These are phyloP conservation scores for Presbytis comata DNA, from an alignment of 2,797 vertebrate genomes.

Conservation along the genomic window DNA sequence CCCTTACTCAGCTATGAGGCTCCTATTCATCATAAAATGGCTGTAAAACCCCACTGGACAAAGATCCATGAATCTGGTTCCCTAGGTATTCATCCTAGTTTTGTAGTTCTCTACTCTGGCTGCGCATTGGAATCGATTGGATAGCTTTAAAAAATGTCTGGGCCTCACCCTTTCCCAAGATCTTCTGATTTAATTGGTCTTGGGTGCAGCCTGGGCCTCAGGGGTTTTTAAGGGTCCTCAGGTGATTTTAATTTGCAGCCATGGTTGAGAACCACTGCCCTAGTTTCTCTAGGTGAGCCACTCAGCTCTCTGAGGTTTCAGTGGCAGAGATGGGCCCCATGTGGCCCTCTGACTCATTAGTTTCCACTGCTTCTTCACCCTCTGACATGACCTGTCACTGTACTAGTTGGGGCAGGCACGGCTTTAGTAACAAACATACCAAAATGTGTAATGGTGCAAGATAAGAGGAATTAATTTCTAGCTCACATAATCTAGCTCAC, in stretches of 20 bases:
- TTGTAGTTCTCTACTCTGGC: neutral
- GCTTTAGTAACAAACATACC: neutral
- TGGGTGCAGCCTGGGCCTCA: neutral
- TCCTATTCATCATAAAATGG: neutral
- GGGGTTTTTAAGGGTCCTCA: neutral
- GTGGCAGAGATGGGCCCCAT: neutral
- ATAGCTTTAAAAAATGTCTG: neutral
- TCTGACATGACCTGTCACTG: neutral
- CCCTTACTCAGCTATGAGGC: neutral
- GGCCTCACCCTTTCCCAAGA: neutral
- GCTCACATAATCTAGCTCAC: neutral
- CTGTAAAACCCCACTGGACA: neutral
- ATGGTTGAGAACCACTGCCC: neutral
- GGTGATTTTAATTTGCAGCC: neutral
- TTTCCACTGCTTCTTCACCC: neutral
- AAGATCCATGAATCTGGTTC: neutral
- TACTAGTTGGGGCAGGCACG: neutral
- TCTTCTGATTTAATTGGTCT: neutral
- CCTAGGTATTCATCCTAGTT: neutral
- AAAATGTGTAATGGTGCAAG: neutral
- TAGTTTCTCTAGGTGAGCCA: neutral
- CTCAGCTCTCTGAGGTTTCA: neutral
- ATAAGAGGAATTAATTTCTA: neutral
- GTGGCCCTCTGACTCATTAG: neutral
- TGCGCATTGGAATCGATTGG: neutral